Evolutionary conservation across 1,140 invertebrate species (phyloP), one percentile per base, ranked within the genome.

Genomic region (Heterodera carotae): DNA sequence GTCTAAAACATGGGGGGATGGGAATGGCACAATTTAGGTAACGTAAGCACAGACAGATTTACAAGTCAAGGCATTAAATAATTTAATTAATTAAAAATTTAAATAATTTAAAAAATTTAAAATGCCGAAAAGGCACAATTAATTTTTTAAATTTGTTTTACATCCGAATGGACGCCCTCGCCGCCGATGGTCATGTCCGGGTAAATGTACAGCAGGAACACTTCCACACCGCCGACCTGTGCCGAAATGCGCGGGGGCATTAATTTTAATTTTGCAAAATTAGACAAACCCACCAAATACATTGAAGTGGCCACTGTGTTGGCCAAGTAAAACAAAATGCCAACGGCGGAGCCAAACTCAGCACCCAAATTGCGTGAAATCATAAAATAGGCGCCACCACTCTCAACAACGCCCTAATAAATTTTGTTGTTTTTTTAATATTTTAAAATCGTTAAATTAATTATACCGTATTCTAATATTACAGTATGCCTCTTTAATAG

Each of bases 311-410:
- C 97, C 27, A 99, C 91, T 0, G 96, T 97, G 48, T 96, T 99
- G 22, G 96, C 97, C 22, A 96, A 94, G 89, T 98, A 99, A 90
- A 99, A 99, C 4, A 99, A 90, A 90, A 99, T 94, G 29, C 97
- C 97, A 10, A 99, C 96, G 67, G 97, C 97, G 2, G 96, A 95
- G 59, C 97, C 97, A 89, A 97, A 98, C 89, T 99, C 97, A 0
- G 96, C 96, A 10, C 97, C 97, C 73, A 99, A 91, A 76, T 96
- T 94, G 84, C 97, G 91, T 2, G 95, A 97, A 90, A 99, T 99
- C 95, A 99, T 98, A 88, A 99, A 99, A 89, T 99, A 99, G 64
- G 95, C 96, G 22, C 97, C 97, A 64, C 97, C 97, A 2, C 76
- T 76, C 77, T 87, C 85, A 33, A 99, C 96, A 70, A 98, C 95